Base-by-base conservation (phyloP, 1,140 invertebrate species). In the Potamilus streckersoni region DNA sequence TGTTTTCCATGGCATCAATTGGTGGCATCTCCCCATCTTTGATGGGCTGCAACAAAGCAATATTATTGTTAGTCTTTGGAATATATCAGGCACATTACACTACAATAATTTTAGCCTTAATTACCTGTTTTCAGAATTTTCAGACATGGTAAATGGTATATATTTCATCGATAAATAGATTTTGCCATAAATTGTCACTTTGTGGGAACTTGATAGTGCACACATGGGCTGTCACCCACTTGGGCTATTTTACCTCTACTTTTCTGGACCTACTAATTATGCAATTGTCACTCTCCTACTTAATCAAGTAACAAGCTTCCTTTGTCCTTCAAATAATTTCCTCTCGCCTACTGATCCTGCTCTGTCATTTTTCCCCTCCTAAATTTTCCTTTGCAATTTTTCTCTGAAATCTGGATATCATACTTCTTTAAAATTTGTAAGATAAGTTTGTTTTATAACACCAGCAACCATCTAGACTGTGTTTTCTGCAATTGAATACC, bases 11-110 rank as follows among this genome's bases (percentile, higher is more conserved):
- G 23, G 88, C 86, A 67, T 86, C 84, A 76, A 79, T 83, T 14
- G 85, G 74, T 27, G 88, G 88, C 80, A 89, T 69, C 66, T 89
- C 86, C 16, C 84, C 86, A 84, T 88, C 87, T 83, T 87, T 85
- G 63, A 86, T 83, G 27, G 86, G 86, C 88, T 89, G 82, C 79
- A 84, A 78, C 5, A 61, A 63, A 70, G 20, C 70, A 27, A 73
- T 23, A 23, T 20, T 17, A 59, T 19, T n/a, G 20, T 58, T 17
- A 72, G 2, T 20, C 19, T 38, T 49, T 31, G 19, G 12, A 16
- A 61, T 62, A 17, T 14, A 57, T 70, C 17, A n/a, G 19, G 0
- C 27, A 66, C 27, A n/a, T 66, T 20, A n/a, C 6, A 11, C 17
- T 23, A 8, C n/a, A 20, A 23, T 31, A 31, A 20, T 20, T 66